Evolutionary conservation across 2,113 vertebrate genomes (phyloP).

Genomic region (Otocyon megalotis): DNA sequence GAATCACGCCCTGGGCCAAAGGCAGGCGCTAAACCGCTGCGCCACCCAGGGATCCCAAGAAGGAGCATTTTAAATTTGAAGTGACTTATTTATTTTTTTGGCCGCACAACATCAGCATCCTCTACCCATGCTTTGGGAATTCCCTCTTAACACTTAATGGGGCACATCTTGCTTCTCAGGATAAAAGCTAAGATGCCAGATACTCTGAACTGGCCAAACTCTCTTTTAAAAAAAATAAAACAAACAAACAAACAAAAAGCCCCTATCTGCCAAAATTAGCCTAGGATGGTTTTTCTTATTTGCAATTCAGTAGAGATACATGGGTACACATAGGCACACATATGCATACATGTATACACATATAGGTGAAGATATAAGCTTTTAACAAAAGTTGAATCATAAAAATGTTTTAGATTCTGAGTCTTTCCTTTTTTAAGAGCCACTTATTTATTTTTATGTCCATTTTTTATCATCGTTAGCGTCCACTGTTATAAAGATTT

Average conservation of each 20-base stretch:
- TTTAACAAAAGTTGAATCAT: background rate
- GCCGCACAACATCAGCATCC: background rate
- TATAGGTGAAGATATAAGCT: background rate
- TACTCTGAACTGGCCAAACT: background rate
- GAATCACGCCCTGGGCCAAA: no score
- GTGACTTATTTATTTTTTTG: background rate
- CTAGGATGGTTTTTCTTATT: background rate
- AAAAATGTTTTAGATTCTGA: background rate
- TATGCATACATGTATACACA: background rate
- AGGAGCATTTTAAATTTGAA: slow-evolving; percentile 21
- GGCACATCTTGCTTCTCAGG: background rate
- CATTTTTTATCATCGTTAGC: background rate
- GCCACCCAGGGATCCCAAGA: no score
- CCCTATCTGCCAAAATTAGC: background rate
- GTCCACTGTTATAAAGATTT: background rate
- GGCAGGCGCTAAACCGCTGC: no score
- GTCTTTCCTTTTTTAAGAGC: background rate
- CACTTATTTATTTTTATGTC: background rate
- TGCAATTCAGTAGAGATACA: background rate
- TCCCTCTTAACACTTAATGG: background rate
- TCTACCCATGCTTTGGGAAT: background rate
- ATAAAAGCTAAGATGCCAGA: background rate
- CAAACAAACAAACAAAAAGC: no score
- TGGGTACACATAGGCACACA: background rate
- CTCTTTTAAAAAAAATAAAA: background rate